phyloP scores from a whole-genome alignment of 1,140 invertebrate species.

The Drosophila arizonae region DNA sequence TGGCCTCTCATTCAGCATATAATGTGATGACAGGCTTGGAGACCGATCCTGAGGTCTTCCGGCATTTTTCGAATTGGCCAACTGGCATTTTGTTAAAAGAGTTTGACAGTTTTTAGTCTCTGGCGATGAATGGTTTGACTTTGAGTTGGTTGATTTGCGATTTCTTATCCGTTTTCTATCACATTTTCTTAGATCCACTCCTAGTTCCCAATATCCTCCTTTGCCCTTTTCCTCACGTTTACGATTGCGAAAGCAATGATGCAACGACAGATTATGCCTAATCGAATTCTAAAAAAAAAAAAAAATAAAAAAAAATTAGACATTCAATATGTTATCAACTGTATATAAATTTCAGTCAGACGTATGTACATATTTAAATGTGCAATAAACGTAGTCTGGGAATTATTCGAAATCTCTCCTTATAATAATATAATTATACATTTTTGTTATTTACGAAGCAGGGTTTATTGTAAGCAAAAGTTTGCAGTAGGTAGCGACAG shows the following conservation, averaged over 20 bases:
- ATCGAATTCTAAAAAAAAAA: slow-evolving; percentile 73
- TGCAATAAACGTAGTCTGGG: too few species aligned
- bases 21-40: not conserved
- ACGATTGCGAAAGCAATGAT: slow-evolving; percentile 79
- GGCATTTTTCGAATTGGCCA: not conserved
- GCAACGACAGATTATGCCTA: slow-evolving; percentile 77
- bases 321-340: too few species aligned
- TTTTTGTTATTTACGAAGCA: too few species aligned
- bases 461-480: too few species aligned
- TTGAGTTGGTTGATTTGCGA: slow-evolving; percentile 54
- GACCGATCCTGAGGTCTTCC: not conserved
- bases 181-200: slow-evolving; percentile 75
- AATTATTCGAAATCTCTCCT: too few species aligned
- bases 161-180: slow-evolving; percentile 77
- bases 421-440: too few species aligned
- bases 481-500: too few species aligned
- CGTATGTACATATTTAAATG: too few species aligned
- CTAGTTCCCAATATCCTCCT: slow-evolving; percentile 81
- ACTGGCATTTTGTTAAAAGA: not conserved
- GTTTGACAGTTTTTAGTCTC: not conserved
- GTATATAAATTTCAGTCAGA: too few species aligned
- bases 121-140: slow-evolving; percentile 4
- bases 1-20: not conserved
- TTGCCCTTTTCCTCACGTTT: slow-evolving; percentile 81
- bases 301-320: not conserved